A percentile compares a stretch with the other conserved stretches of the same genome.
Evolutionary conservation across 1,140 invertebrate species (phyloP).

Genomic region (Micrasema longulum): DNA sequence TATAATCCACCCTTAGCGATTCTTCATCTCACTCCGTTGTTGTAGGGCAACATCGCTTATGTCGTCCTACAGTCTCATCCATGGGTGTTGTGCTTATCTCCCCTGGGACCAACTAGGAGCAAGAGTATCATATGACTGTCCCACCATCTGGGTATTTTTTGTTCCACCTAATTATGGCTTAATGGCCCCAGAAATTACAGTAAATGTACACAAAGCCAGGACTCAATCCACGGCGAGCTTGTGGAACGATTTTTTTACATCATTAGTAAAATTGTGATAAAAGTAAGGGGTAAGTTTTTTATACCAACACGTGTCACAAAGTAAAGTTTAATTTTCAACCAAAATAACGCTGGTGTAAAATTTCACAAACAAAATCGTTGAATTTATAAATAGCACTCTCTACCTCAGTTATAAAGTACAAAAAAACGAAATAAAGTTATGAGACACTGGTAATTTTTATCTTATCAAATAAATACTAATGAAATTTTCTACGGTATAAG

Average conservation of each 20-base stretch:
- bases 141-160: constrained; percentile 37
- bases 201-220: constrained; percentile 27
- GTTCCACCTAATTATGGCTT: constrained; percentile 39
- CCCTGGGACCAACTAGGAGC: constrained; percentile 17
- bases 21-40: too few relatives aligned
- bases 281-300: constrained; percentile 22
- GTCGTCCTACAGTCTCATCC: neutral
- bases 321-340: too few relatives aligned
- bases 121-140: constrained; percentile 26
- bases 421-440: too few relatives aligned
- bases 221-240: neutral
- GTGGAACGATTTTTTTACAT: constrained; percentile 10
- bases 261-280: constrained; percentile 25
- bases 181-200: constrained; percentile 39
- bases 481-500: too few relatives aligned
- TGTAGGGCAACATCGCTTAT: neutral
- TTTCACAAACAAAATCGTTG: too few relatives aligned
- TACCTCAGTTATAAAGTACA: too few relatives aligned
- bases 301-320: neutral
- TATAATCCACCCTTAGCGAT: too few relatives aligned
- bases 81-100: constrained; percentile 30
- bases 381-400: too few relatives aligned
- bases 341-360: too few relatives aligned
- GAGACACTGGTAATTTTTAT: too few relatives aligned
- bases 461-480: too few relatives aligned